Conservation (phyloP, 2,113 vertebrate species). For the Notechis scutatus region DNA sequence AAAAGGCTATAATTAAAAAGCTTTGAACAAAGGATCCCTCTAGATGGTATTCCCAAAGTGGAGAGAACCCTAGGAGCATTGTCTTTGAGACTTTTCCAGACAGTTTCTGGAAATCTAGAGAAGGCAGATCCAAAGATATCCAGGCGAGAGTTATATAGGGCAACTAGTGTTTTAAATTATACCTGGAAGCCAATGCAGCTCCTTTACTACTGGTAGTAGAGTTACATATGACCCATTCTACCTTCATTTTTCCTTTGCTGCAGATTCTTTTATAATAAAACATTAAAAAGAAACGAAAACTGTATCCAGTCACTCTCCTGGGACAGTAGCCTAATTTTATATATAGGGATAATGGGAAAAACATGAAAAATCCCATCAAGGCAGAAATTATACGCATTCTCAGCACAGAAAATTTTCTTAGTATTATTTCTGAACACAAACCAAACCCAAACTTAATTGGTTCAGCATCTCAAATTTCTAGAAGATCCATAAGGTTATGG, state of each 20-base stretch:
- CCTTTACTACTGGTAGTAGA: neutral
- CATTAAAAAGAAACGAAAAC: neutral
- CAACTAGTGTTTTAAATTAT: neutral
- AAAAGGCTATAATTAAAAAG: neutral
- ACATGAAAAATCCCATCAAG: neutral
- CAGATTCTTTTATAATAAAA: neutral
- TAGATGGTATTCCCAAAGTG: neutral
- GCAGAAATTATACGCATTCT: neutral
- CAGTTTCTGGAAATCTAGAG: neutral
- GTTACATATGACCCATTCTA: neutral
- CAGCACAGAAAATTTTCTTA: neutral
- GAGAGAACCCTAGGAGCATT: neutral
- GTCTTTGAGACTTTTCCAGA: neutral
- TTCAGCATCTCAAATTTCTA: neutral
- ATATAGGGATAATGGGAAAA: neutral
- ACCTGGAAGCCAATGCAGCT: neutral
- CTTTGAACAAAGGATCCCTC: neutral
- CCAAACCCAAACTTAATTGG: neutral
- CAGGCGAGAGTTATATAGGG: neutral
- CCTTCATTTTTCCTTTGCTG: neutral
- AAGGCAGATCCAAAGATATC: neutral
- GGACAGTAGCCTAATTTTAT: neutral
- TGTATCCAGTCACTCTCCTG: neutral
- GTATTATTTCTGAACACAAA: neutral
- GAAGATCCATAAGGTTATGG: neutral